These are phyloP conservation scores for Mythimna albipuncta DNA, from an alignment of 2,888 invertebrate species.

Conservation along the genomic window DNA sequence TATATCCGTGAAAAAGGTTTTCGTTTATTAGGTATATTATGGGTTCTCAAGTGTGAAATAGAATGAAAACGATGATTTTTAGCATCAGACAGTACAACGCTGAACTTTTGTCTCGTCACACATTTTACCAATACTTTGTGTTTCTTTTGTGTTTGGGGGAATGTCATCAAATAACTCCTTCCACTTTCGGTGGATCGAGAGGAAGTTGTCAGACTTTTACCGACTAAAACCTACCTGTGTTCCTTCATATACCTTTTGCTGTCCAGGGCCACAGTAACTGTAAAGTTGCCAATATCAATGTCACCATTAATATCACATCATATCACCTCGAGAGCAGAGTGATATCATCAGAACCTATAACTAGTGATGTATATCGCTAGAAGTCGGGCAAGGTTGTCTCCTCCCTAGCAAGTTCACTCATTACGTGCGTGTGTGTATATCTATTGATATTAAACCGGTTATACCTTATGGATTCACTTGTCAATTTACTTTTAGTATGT, in stretches of 20 bases:
- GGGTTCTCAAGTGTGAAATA: too few species aligned
- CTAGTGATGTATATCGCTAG: conserved; percentile 74
- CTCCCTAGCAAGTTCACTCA: conserved; percentile 74
- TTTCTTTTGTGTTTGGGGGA: too few species aligned
- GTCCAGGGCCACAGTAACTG: not conserved
- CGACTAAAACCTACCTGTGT: too few species aligned
- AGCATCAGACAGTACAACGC: not conserved
- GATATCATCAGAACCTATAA: conserved; percentile 76
- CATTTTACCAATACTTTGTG: too few species aligned
- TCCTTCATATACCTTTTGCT: too few species aligned
- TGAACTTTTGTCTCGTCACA: not conserved
- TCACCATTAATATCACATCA: conserved; percentile 64
- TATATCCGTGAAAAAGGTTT: too few species aligned
- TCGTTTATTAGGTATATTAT: too few species aligned
- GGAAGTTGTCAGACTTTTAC: too few species aligned
- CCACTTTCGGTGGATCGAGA: too few species aligned
- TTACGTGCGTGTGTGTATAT: conserved; percentile 54
- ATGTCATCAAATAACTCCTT: too few species aligned
- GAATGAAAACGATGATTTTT: not conserved
- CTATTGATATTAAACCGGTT: conserved; percentile 60
- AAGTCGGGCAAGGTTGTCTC: conserved; percentile 82
- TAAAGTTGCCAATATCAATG: conserved; percentile 51
- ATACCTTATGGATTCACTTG: conserved; percentile 39
- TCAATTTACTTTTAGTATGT: conserved; percentile 29
- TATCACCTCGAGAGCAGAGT: conserved; percentile 61